A percentile compares a stretch with the other conserved stretches of the same genome.
Evolutionary conservation across 2,113 vertebrate genomes (phyloP).

Genomic region (Proterorhinus semilunaris): DNA sequence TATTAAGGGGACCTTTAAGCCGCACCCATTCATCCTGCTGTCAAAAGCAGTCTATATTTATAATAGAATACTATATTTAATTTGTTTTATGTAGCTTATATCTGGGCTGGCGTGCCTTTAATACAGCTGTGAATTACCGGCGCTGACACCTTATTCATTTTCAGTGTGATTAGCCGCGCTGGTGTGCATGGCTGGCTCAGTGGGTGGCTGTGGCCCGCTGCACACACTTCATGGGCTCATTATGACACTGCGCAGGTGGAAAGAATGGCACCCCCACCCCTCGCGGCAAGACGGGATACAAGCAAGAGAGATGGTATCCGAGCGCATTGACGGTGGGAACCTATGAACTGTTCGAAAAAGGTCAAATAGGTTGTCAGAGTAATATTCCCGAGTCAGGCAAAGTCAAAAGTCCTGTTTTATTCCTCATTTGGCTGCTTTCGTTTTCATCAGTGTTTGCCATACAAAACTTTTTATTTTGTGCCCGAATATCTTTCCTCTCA

Average conservation of each 20-base stretch:
- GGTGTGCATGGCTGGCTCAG: conserved; percentile 49
- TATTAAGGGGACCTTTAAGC: conserved; percentile 74
- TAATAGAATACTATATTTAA: conserved; percentile 67
- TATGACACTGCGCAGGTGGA: conserved; percentile 44
- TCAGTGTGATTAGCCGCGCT: conserved; percentile 67
- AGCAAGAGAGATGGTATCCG: conserved; percentile 45
- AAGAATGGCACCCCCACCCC: conserved; percentile 31
- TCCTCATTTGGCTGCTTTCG: no score
- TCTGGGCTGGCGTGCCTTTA: conserved; percentile 67
- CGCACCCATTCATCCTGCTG: conserved; percentile 73
- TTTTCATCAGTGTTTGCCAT: no score
- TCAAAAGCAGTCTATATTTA: conserved; percentile 69
- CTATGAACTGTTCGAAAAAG: background rate
- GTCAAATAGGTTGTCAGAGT: no score
- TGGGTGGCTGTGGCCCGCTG: conserved; percentile 59
- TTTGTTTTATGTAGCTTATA: conserved; percentile 68
- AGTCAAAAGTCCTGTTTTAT: no score
- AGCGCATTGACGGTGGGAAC: conserved; percentile 16
- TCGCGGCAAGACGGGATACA: conserved; percentile 15
- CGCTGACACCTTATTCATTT: conserved; percentile 72
- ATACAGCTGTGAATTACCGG: conserved; percentile 72
- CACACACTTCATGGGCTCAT: conserved; percentile 46
- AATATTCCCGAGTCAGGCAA: no score
- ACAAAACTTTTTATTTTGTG: no score
- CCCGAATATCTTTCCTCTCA: no score